These are phyloP conservation scores for Typhlichthys subterraneus DNA, from an alignment of 2,797 vertebrate species.

Conservation along the genomic window DNA sequence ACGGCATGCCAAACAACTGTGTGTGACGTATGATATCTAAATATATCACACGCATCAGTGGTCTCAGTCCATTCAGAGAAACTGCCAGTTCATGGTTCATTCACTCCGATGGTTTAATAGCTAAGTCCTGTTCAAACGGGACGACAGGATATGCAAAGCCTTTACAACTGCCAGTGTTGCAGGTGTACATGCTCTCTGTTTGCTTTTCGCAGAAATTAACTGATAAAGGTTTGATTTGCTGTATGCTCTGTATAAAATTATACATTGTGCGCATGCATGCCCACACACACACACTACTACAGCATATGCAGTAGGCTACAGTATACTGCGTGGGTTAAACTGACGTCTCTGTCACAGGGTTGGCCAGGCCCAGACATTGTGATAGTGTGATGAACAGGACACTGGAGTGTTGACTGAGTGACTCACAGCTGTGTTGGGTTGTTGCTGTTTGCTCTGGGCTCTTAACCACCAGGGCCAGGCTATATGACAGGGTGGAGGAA, in stretches of 20 bases:
- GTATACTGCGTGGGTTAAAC: neutral
- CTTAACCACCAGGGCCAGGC: constrained; percentile 45
- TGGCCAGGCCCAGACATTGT: constrained; percentile 20
- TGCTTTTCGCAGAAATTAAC: constrained; percentile 19
- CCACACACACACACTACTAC: neutral
- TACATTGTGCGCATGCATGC: too few species aligned
- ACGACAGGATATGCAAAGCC: constrained; percentile 60
- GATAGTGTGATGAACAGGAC: constrained; percentile 41
- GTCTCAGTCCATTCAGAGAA: neutral
- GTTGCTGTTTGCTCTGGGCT: constrained; percentile 54
- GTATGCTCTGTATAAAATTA: too few species aligned
- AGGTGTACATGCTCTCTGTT: constrained; percentile 38
- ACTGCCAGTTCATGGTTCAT: constrained; percentile 8
- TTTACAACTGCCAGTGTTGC: constrained; percentile 44
- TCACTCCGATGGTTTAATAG: constrained; percentile 39
- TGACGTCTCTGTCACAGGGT: neutral
- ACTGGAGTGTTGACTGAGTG: constrained; percentile 61
- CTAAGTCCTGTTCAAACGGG: constrained; percentile 56
- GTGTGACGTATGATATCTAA: too few species aligned
- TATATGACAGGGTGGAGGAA: constrained; percentile 50
- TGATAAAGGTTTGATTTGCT: constrained; percentile 1
- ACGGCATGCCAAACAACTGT: constrained; percentile 5
- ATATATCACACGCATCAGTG: too few species aligned
- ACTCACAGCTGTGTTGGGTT: constrained; percentile 49
- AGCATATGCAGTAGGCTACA: too few species aligned